Conservation (phyloP, 2,113 vertebrate species). For the Labrus mixtus region DNA sequence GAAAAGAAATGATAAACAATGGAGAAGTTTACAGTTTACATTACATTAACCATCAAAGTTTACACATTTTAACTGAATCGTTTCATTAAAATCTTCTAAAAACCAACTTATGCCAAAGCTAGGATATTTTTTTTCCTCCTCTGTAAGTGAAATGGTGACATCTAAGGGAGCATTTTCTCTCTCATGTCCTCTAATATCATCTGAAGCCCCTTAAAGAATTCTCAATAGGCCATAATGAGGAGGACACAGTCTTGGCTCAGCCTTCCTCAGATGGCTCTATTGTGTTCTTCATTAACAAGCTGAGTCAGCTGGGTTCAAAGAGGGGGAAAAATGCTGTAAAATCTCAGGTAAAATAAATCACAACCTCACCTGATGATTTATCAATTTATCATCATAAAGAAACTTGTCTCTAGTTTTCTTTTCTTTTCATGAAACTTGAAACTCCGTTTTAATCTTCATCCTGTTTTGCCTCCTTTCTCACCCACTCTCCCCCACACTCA, state of each 20-base stretch:
- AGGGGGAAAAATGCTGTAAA: conserved; percentile 3
- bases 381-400: not conserved
- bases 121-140: not conserved
- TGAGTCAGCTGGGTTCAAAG: conserved; percentile 8
- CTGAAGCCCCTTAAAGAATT: conserved; percentile 26
- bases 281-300: conserved; percentile 45
- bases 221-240: conserved; percentile 41
- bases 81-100: not conserved
- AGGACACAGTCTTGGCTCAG: conserved; percentile 19
- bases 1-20: too few relatives aligned
- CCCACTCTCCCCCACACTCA: not conserved
- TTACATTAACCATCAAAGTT: too few relatives aligned
- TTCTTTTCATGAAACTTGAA: not conserved
- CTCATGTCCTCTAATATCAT: not conserved
- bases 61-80: too few relatives aligned
- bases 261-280: conserved; percentile 16
- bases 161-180: not conserved
- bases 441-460: not conserved
- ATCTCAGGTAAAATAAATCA: conserved; percentile 2
- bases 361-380: too few relatives aligned
- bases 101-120: not conserved
- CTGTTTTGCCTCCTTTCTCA: not conserved
- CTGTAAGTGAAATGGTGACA: not conserved
- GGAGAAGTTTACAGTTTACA: too few relatives aligned
- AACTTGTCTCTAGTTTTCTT: not conserved